phyloP scores from a whole-genome alignment of 2,113 vertebrate species.

The Centropristis striata region DNA sequence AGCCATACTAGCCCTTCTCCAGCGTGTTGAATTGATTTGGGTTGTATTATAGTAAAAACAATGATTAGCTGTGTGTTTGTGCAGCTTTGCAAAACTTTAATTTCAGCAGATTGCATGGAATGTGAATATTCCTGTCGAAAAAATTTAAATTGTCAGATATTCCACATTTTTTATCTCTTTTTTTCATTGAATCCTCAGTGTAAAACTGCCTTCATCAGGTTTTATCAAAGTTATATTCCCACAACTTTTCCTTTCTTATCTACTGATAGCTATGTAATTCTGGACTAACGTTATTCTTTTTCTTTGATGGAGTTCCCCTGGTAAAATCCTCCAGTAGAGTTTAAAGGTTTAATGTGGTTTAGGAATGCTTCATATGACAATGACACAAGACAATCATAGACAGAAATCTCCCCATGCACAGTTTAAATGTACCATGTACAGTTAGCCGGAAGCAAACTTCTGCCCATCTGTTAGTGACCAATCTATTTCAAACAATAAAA shows the following conservation, averaged over 20 bases:
- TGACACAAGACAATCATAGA: neutral
- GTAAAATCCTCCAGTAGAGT: neutral
- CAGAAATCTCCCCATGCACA: slow-evolving; percentile 9
- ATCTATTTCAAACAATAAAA: slow-evolving; percentile 55
- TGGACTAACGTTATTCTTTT: neutral
- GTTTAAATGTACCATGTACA: neutral
- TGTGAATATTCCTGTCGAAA: no score
- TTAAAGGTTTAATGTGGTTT: neutral
- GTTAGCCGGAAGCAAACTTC: neutral
- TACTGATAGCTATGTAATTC: neutral
- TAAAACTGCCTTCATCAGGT: no score
- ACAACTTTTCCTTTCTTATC: neutral
- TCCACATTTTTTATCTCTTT: no score
- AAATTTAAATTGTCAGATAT: no score
- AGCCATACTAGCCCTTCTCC: no score
- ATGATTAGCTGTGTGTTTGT: no score
- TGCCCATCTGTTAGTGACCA: slow-evolving; percentile 31
- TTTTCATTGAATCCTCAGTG: no score
- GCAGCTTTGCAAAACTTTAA: no score
- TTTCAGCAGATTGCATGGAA: no score
- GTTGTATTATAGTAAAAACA: no score
- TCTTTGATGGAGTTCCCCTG: neutral
- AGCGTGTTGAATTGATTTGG: no score
- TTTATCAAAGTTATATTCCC: neutral
- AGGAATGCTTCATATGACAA: neutral